A percentile compares a stretch with the other conserved stretches of the same genome.
phyloP scores from a whole-genome alignment of 1,140 invertebrate species.

The Sycobia sp. region DNA sequence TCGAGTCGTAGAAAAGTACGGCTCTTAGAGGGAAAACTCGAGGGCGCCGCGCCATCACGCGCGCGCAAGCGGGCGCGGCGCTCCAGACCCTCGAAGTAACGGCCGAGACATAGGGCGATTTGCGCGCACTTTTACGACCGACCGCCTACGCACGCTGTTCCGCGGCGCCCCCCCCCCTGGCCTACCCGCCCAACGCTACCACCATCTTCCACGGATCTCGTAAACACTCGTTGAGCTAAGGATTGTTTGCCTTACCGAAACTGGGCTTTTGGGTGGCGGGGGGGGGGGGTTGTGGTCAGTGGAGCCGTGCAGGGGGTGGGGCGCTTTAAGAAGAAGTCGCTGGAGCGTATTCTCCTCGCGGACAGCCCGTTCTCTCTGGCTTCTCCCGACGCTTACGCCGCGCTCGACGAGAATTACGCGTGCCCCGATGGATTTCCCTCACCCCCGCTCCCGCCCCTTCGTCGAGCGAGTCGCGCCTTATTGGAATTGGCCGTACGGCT shows the following conservation, averaged over 20 bases:
- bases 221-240: slow-evolving; percentile 59
- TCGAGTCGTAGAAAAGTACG: slow-evolving; percentile 26
- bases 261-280: slow-evolving; percentile 44
- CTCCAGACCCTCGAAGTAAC: slow-evolving; percentile 40
- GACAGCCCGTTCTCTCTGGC: no score
- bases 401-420: no score
- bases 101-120: slow-evolving; percentile 47
- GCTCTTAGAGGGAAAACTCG: slow-evolving; percentile 40
- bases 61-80: not conserved
- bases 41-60: not conserved
- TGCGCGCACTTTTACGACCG: slow-evolving; percentile 55
- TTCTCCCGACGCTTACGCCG: no score
- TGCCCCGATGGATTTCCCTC: no score
- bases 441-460: no score
- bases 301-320: not conserved
- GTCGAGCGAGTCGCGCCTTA: no score
- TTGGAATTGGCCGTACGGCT: no score
- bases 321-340: slow-evolving; percentile 10
- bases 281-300: not conserved
- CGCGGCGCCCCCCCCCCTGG: not conserved
- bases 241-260: slow-evolving; percentile 54
- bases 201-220: slow-evolving; percentile 42
- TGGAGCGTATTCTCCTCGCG: no score
- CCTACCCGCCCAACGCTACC: no score
- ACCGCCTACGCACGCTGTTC: no score